Evolutionary conservation across 2,888 invertebrate genomes (phyloP), one percentile per base, ranked within the genome.

Genomic region (Dorcus parallelipipedus): DNA sequence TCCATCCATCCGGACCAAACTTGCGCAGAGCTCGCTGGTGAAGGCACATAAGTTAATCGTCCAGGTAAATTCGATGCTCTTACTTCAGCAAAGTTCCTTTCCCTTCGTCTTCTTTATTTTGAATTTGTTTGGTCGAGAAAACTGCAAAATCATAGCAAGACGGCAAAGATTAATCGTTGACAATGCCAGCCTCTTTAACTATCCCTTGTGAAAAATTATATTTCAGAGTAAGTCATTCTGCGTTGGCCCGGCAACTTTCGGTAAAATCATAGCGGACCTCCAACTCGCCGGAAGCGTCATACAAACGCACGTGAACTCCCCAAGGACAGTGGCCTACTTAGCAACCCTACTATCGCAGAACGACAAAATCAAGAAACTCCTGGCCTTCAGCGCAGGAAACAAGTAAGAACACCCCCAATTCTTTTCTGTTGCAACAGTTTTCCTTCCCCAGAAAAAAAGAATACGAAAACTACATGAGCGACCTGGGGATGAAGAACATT

Each of bases 281-380:
- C 82, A 86, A 49, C 76, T 92, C 1, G 83, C 85, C 9, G 93
- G 93, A 2, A 87, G 87, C 20, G 87, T 93, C 0, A 84, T 91
- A 0, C 88, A 91, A 70, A 91, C 91, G 0, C 92, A 93, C 69
- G 85, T 91, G 0, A 86, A 88, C 0, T 91, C 91, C 0, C 91
- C 91, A 0, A 83, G 91, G 6, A 88, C 90, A 45, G 90, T 90
- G 0, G 91, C 90, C 0, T 93, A 92, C 71, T 76, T 92, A 45
- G 91, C 90, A 0, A 86, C 86, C 1, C 81, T 88, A 6, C 75
- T 87, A 33, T 78, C 80, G 3, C 83, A 83, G 20, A 83, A 86
- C 38, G 82, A 83, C 58, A 81, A 83, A 43, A 82, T 85, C 1
- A 84, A 84, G 23, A 79, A 81, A 64, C 78, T 88, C 38, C 74